A percentile compares a stretch with the other conserved stretches of the same genome.
These are phyloP conservation scores for Cynodonichthys magdalenae DNA, from an alignment of 2,797 vertebrate species.

Conservation along the genomic window DNA sequence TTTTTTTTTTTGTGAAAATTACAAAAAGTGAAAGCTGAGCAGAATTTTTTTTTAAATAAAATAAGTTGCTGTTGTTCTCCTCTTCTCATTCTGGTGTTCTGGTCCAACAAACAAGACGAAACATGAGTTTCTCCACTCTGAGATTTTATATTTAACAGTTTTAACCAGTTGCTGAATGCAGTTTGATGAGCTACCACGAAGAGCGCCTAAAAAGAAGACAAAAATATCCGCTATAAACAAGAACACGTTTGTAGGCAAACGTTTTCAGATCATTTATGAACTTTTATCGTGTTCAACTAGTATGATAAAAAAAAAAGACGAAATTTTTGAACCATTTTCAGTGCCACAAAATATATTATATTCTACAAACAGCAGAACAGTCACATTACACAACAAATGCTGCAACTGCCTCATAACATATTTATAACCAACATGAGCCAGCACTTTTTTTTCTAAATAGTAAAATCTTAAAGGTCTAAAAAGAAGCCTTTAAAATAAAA, in stretches of 20 bases:
- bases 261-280: conserved; percentile 3
- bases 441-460: conserved; percentile 16
- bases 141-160: background rate
- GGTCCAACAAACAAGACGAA: background rate
- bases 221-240: background rate
- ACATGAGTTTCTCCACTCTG: conserved; percentile 1
- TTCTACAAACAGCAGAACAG: conserved; percentile 25
- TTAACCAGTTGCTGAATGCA: background rate
- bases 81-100: background rate
- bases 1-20: no score
- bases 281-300: conserved; percentile 29
- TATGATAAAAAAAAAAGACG: conserved; percentile 9
- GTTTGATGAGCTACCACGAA: no score
- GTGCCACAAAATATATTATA: conserved; percentile 23
- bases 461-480: conserved; percentile 20
- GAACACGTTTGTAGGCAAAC: conserved; percentile 1
- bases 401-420: conserved; percentile 31
- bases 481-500: conserved; percentile 35
- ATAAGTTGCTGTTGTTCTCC: no score
- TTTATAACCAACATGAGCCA: conserved; percentile 50
- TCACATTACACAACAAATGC: conserved; percentile 32
- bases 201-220: background rate
- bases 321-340: conserved; percentile 5
- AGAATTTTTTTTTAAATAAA: no score
- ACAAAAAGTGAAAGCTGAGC: no score